Evolutionary conservation across 2,797 vertebrate genomes (phyloP).

Genomic region (Enteromius radiatus): DNA sequence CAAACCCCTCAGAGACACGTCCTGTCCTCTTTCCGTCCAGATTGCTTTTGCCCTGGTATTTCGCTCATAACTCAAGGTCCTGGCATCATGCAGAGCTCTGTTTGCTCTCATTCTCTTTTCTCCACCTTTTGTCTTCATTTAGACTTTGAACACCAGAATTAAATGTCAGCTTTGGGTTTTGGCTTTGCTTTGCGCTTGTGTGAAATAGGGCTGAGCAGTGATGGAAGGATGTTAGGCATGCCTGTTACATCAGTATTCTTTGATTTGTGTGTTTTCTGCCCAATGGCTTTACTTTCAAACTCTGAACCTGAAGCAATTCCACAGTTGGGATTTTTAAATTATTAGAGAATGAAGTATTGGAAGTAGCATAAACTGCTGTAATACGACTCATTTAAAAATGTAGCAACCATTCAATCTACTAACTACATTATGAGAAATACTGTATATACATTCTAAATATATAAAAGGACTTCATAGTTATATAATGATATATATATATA

Average conservation of each 20-base stretch:
- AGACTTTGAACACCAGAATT: slow-evolving; percentile 61
- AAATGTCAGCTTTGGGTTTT: slow-evolving; percentile 62
- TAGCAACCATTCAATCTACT: background rate
- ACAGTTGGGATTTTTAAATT: slow-evolving; percentile 12
- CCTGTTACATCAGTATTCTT: slow-evolving; percentile 52
- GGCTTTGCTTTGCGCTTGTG: slow-evolving; percentile 47
- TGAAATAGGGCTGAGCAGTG: slow-evolving; percentile 43
- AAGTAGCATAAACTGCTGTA: background rate
- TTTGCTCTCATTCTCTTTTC: slow-evolving; percentile 53
- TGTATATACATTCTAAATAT: background rate
- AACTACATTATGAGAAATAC: background rate
- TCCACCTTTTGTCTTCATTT: slow-evolving; percentile 58
- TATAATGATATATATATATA: background rate
- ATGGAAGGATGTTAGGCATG: slow-evolving; percentile 49
- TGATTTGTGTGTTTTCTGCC: slow-evolving; percentile 46
- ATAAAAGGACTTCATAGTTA: background rate
- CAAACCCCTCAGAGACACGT: slow-evolving; percentile 47
- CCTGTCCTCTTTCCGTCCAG: slow-evolving; percentile 50
- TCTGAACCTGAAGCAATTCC: slow-evolving; percentile 51
- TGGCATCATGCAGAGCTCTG: slow-evolving; percentile 55
- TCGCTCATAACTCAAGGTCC: slow-evolving; percentile 53
- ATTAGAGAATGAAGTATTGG: background rate
- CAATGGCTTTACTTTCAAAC: slow-evolving; percentile 47
- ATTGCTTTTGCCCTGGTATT: slow-evolving; percentile 61
- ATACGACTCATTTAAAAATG: background rate